A percentile compares a stretch with the other conserved stretches of the same genome.
phyloP scores from a whole-genome alignment of 2,797 vertebrate species.

The Heterohyrax brucei region DNA sequence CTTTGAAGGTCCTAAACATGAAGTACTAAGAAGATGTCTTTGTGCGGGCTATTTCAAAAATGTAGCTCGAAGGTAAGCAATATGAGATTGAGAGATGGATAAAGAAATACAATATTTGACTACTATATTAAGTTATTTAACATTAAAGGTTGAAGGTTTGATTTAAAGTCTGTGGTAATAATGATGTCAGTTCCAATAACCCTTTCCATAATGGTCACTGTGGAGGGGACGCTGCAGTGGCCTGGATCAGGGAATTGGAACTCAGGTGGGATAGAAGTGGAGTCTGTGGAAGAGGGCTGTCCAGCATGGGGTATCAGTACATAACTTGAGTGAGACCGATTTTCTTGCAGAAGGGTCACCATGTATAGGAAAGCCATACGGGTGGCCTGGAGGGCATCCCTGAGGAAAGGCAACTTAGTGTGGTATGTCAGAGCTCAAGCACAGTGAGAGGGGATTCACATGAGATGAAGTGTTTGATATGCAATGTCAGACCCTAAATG shows the following conservation, averaged over 20 bases:
- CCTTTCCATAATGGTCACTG: slow-evolving; percentile 58
- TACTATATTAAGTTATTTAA: slow-evolving; percentile 30
- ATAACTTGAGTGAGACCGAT: not conserved
- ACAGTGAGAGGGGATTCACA: not conserved
- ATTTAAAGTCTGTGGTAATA: slow-evolving; percentile 45
- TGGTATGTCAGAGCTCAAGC: not conserved
- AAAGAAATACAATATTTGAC: slow-evolving; percentile 46
- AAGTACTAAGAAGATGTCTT: slow-evolving; percentile 95
- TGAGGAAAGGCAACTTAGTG: not conserved
- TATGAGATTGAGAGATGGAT: not conserved
- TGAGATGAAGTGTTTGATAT: not conserved
- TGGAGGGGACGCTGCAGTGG: not conserved
- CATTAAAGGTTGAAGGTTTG: slow-evolving; percentile 52
- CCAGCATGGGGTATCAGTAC: not conserved
- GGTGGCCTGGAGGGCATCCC: not conserved
- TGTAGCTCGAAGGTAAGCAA: slow-evolving; percentile 95
- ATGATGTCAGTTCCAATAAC: slow-evolving; percentile 5
- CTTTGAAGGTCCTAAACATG: slow-evolving; percentile 94
- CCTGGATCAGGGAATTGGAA: not conserved
- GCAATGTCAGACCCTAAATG: not conserved
- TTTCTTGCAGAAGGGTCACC: slow-evolving; percentile 38
- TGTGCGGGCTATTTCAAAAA: slow-evolving; percentile 98
- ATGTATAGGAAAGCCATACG: slow-evolving; percentile 9
- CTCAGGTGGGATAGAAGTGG: not conserved
- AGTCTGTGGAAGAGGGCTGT: not conserved